Base-by-base conservation (phyloP, 2,113 vertebrate genomes). In the Hyaena hyaena region DNA sequence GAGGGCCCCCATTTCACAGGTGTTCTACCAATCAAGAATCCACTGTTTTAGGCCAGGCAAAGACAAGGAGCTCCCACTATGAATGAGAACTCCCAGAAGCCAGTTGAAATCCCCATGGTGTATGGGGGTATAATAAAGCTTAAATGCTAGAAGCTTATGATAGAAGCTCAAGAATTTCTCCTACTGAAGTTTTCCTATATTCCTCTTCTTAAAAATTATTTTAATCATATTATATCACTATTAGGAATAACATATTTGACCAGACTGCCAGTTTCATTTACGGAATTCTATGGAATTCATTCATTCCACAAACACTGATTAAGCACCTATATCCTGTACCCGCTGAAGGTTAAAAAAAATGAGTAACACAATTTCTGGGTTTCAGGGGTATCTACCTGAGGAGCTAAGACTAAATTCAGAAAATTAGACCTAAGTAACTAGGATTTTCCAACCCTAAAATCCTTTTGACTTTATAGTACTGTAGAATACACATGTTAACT, bases 151-250 rank as follows among this genome's bases (percentile, higher is more conserved):
- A 31, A 69, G 43, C 11, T 82, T 81, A 68, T 16, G 68, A 3
- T 58, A 61, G 19, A 82, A 90, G 16, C 39, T 55, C 63, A 21
- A 68, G 12, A 23, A 96, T 63, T 76, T 88, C 33, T 96, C 45
- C 76, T 58, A 23, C 53, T 55, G 33, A 86, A 95, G 24, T 68
- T 53, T 85, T 88, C 61, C 48, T 88, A 63, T n/a, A 74, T 71
- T 80, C 26, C 4, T 53, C 14, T 33, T 87, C 26, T 53, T 53
- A 95, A 89, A 93, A 89, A 90, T 58, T 80, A 94, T 93, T 89
- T 93, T 89, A 63, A 11, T 10, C 73, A 76, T 68, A 50, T 9
- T 7, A 14, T 65, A 89, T 89, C 24, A 50, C 45, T 28, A 43
- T 48, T 73, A 81, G 35, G 6, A 68, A 86, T 1, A 80, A 15